phyloP scores from a whole-genome alignment of 1,140 invertebrate species.

The Drosophila quadrilineata region DNA sequence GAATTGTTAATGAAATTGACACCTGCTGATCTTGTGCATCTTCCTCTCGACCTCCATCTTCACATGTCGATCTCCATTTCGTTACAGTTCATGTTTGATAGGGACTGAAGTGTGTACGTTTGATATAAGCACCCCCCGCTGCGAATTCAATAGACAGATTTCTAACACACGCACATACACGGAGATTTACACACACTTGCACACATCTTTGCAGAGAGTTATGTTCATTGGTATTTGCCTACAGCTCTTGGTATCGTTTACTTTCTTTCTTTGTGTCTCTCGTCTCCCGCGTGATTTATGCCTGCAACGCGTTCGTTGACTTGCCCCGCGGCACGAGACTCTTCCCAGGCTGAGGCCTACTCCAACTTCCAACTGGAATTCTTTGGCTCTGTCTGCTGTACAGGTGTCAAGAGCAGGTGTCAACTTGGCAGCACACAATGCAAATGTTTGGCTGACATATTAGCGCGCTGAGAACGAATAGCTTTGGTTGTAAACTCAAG shows the following conservation, averaged over 20 bases:
- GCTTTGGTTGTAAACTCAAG: conserved; percentile 5
- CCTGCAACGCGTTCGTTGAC: conserved; percentile 21
- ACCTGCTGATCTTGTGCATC: conserved; percentile 30
- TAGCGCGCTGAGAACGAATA: conserved; percentile 20
- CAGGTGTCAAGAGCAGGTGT: conserved; percentile 52
- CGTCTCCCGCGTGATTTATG: conserved; percentile 5
- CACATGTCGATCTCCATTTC: neutral
- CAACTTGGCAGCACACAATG: conserved; percentile 10
- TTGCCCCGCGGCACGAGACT: conserved; percentile 18
- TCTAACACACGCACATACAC: neutral
- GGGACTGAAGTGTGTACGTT: neutral
- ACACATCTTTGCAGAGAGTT: neutral
- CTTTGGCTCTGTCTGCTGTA: neutral
- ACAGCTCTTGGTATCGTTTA: conserved; percentile 12
- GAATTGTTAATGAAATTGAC: conserved; percentile 20
- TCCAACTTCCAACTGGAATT: neutral
- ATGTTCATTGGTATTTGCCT: conserved; percentile 5
- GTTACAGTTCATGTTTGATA: neutral
- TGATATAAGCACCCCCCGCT: neutral
- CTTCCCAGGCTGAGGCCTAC: neutral
- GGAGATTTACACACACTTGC: neutral
- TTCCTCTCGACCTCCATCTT: conserved; percentile 4
- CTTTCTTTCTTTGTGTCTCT: conserved; percentile 14
- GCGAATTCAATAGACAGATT: conserved; percentile 15
- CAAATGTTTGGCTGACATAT: conserved; percentile 37